Evolutionary conservation across 2,888 invertebrate genomes (phyloP).

Genomic region (Pterostichus madidus): DNA sequence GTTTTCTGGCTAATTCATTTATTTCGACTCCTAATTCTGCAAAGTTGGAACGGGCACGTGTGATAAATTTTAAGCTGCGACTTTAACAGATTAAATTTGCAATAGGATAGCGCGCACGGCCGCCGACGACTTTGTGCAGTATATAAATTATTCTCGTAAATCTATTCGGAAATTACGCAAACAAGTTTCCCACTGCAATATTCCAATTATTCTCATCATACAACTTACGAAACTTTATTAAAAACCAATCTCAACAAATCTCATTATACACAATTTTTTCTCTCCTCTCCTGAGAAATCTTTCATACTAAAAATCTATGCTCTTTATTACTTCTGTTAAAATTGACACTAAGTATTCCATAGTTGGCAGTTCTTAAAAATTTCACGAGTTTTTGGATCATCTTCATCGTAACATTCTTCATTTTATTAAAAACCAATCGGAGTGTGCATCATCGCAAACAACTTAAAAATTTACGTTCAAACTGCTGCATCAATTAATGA

Average conservation of each 20-base stretch:
- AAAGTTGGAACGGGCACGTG: conserved; percentile 67
- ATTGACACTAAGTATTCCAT: no score
- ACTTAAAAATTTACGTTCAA: conserved; percentile 26
- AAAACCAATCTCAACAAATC: conserved; percentile 7
- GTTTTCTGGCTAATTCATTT: conserved; percentile 78
- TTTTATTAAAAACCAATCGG: conserved; percentile 17
- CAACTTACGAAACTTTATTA: conserved; percentile 32
- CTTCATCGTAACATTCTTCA: neutral
- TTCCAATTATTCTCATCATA: conserved; percentile 36
- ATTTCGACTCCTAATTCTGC: conserved; percentile 74
- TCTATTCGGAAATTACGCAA: conserved; percentile 52
- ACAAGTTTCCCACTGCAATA: conserved; percentile 29
- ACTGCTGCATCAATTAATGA: conserved; percentile 36
- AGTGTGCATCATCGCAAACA: conserved; percentile 26
- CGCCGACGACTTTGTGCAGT: conserved; percentile 45
- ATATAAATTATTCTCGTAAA: conserved; percentile 54
- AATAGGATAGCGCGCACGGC: conserved; percentile 37
- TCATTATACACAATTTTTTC: neutral
- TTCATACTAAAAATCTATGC: no score
- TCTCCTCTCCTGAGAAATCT: no score
- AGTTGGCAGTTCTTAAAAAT: no score
- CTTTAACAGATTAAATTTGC: conserved; percentile 67
- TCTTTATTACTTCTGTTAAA: no score
- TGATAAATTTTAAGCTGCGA: conserved; percentile 68
- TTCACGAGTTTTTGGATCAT: no score